Percentiles rank a stretch among this genome's conserved stretches.
These are phyloP conservation scores for Oasisia sp. DNA, from an alignment of 2,888 invertebrate genomes.

Conservation along the genomic window DNA sequence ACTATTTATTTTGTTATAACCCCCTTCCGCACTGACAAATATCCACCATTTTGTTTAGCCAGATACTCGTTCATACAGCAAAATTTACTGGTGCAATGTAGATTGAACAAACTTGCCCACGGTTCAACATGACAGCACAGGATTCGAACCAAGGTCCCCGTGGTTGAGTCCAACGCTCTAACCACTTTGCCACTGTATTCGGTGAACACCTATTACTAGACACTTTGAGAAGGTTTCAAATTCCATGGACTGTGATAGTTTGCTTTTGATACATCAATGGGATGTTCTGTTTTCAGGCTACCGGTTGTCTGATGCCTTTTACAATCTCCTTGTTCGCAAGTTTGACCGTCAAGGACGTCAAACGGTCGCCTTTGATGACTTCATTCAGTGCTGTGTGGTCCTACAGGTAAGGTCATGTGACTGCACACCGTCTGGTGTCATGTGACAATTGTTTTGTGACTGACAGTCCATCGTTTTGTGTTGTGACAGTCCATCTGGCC, in stretches of 20 bases:
- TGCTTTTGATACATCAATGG: not conserved
- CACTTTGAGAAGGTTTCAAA: not conserved
- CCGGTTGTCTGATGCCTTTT: conserved; percentile 81
- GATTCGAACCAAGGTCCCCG: too few species aligned
- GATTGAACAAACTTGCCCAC: too few species aligned
- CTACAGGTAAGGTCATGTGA: conserved; percentile 80
- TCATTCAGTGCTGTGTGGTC: conserved; percentile 94
- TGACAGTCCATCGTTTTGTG: not conserved
- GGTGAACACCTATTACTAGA: too few species aligned
- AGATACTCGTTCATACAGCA: too few species aligned
- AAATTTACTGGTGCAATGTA: too few species aligned
- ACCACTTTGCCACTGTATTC: too few species aligned
- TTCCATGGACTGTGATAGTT: not conserved
- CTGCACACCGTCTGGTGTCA: not conserved
- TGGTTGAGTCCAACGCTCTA: too few species aligned
- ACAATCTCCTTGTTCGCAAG: conserved; percentile 85
- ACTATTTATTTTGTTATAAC: too few species aligned
- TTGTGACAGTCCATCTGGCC: not conserved
- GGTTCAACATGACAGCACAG: too few species aligned
- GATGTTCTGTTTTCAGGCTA: conserved; percentile 51
- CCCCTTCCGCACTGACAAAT: too few species aligned
- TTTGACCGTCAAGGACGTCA: conserved; percentile 92
- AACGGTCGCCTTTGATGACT: conserved; percentile 95
- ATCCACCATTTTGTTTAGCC: too few species aligned
- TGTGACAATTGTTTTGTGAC: too few species aligned